A percentile compares a stretch with the other conserved stretches of the same genome.
These are phyloP conservation scores for human DNA, from an alignment of 2,113 vertebrate species.

Conservation along the genomic window GRCh38 chr3:182238501-182239000, in stretches of 20 bases:
- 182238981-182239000: background rate
- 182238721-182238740: conserved; percentile 55
- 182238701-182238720: background rate
- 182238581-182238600: conserved; percentile 58
- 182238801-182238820: no score
- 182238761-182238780: background rate
- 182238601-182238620: conserved; percentile 67
- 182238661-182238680: conserved; percentile 31
- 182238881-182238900: background rate
- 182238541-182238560: conserved; percentile 42
- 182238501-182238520: conserved; percentile 28
- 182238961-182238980: background rate
- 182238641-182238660: conserved; percentile 70
- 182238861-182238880: background rate
- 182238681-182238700: conserved; percentile 23
- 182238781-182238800: background rate
- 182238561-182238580: conserved; percentile 53
- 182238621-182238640: conserved; percentile 57
- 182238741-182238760: background rate
- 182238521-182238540: conserved; percentile 68
- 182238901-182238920: background rate
- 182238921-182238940: background rate
- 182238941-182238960: background rate
- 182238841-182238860: background rate
- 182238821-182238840: background rate